Percentiles rank a stretch among this genome's conserved stretches.
phyloP scores from a whole-genome alignment of 92 coral and sea anemone species.

The Palythoa grandis region DNA sequence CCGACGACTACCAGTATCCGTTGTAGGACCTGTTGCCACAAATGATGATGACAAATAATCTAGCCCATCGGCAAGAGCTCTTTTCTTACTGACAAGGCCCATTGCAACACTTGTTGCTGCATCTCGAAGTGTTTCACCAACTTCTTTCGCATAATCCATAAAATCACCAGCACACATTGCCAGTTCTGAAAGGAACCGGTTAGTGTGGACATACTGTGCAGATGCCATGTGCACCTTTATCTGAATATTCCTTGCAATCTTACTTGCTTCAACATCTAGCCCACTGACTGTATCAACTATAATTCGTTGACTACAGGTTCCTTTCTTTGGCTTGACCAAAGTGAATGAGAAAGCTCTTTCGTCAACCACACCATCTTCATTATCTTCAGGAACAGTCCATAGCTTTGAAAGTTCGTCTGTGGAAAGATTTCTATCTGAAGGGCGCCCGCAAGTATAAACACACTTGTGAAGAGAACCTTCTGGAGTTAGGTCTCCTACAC shows the following conservation, averaged over 20 bases:
- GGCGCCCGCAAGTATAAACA: conserved; percentile 86
- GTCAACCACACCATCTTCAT: conserved; percentile 67
- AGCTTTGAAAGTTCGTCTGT: conserved; percentile 53
- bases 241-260: conserved; percentile 82
- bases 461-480: conserved; percentile 85
- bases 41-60: conserved; percentile 93
- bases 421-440: conserved; percentile 42
- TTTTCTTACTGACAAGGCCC: conserved; percentile 96
- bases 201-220: conserved; percentile 91
- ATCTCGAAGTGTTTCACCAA: conserved; percentile 90
- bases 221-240: conserved; percentile 87
- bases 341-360: conserved; percentile 87
- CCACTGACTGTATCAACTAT: conserved; percentile 52
- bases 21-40: conserved; percentile 61
- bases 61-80: conserved; percentile 90
- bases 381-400: conserved; percentile 73
- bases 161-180: conserved; percentile 92
- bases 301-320: conserved; percentile 52
- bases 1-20: conserved; percentile 74
- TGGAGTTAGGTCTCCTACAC: conserved; percentile 92
- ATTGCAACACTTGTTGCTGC: conserved; percentile 97
- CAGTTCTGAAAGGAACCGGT: conserved; percentile 89
- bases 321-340: conserved; percentile 77
- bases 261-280: conserved; percentile 53
- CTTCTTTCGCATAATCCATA: conserved; percentile 84